phyloP scores from a whole-genome alignment of 2,888 invertebrate species.

The Monopis laevigella region DNA sequence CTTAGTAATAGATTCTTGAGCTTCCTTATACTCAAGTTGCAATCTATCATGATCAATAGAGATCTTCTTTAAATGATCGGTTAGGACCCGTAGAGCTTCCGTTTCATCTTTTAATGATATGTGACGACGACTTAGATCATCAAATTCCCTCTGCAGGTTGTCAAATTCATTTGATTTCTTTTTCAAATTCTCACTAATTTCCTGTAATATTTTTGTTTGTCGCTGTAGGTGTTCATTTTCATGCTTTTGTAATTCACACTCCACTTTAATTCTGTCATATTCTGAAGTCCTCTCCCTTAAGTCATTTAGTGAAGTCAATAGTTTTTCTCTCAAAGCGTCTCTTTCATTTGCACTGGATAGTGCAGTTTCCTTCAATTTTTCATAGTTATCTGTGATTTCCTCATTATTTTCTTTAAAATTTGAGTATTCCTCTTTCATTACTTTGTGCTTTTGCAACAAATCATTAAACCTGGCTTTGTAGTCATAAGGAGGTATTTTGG shows the following conservation, averaged over 20 bases:
- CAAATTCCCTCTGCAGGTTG: slow-evolving; percentile 39
- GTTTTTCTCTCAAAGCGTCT: slow-evolving; percentile 43
- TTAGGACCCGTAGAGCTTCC: slow-evolving; percentile 46
- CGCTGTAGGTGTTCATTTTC: slow-evolving; percentile 50
- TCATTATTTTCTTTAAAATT: slow-evolving; percentile 60
- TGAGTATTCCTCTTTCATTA: slow-evolving; percentile 58
- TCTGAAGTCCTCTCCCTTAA: slow-evolving; percentile 39
- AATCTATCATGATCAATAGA: slow-evolving; percentile 50
- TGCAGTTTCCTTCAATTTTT: slow-evolving; percentile 49
- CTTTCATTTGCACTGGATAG: slow-evolving; percentile 37
- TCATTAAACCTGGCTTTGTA: slow-evolving; percentile 72
- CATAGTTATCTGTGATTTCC: slow-evolving; percentile 59
- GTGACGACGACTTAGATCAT: slow-evolving; percentile 42
- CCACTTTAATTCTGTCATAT: slow-evolving; percentile 45
- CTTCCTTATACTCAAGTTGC: slow-evolving; percentile 45
- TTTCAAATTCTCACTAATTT: slow-evolving; percentile 46
- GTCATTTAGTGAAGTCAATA: slow-evolving; percentile 40
- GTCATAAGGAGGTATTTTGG: slow-evolving; percentile 71
- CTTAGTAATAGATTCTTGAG: slow-evolving; percentile 35
- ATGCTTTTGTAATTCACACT: slow-evolving; percentile 47
- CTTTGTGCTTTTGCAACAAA: slow-evolving; percentile 68
- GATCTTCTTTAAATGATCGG: slow-evolving; percentile 49
- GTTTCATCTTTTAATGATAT: slow-evolving; percentile 50
- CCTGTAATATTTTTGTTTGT: slow-evolving; percentile 48
- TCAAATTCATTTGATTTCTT: slow-evolving; percentile 46